Conservation (phyloP, 2,888 invertebrate species). For the Cephus rjabovi region DNA sequence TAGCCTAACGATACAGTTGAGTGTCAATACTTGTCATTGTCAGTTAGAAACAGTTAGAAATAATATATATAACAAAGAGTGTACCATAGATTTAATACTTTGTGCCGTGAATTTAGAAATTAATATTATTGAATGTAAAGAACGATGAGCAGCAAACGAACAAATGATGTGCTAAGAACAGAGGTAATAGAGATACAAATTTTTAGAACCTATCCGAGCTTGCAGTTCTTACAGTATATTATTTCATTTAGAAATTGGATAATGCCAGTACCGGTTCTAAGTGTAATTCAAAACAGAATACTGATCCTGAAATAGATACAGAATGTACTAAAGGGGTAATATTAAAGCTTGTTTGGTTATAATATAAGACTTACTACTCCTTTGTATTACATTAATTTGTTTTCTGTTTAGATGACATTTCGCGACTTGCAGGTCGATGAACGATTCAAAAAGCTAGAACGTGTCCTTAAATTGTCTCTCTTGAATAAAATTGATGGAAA, state of each 20-base stretch:
- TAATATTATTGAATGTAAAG: neutral
- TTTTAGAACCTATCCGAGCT: neutral
- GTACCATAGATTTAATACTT: neutral
- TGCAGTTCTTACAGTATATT: neutral
- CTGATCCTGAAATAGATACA: neutral
- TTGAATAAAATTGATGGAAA: slow-evolving; percentile 22
- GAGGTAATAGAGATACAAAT: neutral
- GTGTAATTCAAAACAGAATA: neutral
- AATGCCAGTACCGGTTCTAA: neutral
- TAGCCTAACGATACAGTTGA: neutral
- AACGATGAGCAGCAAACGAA: neutral
- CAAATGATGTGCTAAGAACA: neutral
- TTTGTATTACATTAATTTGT: neutral
- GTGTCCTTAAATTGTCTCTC: slow-evolving; percentile 38
- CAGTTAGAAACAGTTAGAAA: neutral
- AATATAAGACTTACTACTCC: neutral
- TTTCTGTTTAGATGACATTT: slow-evolving; percentile 39
- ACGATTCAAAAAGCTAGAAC: slow-evolving; percentile 45
- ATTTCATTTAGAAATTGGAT: neutral
- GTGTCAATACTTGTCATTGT: neutral
- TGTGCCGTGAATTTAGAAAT: neutral
- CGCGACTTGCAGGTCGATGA: slow-evolving; percentile 42
- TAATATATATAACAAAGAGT: neutral
- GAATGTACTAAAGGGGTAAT: neutral
- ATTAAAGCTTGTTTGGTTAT: neutral